Base-by-base conservation (phyloP, 2,797 vertebrate species). In the Sebastes ruberrimus region DNA sequence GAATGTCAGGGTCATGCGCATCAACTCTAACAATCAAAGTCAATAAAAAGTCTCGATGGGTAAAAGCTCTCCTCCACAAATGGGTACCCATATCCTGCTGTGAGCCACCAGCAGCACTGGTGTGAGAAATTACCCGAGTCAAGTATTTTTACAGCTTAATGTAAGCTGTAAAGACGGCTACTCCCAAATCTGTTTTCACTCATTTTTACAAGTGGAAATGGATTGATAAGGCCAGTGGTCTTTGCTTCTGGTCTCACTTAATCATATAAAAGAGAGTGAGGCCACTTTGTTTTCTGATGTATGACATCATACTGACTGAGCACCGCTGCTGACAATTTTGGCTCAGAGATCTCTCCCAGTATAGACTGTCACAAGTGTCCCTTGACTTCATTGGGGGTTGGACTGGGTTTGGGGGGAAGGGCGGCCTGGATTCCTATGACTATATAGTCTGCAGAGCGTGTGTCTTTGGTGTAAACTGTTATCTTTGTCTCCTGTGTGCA, bases 1-100 rank as follows among this genome's bases (percentile, higher is more conserved):
- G 91, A 94, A 92, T 92, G 86, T 86, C 76, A 79, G 87, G 86
- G 88, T 90, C 89, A 88, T 85, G 85, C 49, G 49, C 85, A 91
- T 92, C 85, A 83, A 83, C 82, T 84, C 83, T 57, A 88, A 89
- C 87, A 91, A 91, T 88, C 79, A 69, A 85, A 87, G 80, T 82
- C 90, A 91, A 89, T 94, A 88, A 91, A 92, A 89, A 30, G 73
- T 80, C 73, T 85, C 76, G 53, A 81, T 86, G 92, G 85, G 84
- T 88, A 64, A 61, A 84, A 85, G 82, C 80, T 87, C 72, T 78
- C 65, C 65, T 33, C 86, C 76, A 75, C 82, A 86, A 82, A 84
- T 62, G 69, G 84, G 61, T 38, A 57, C 68, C 71, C 18, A 18
- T 4, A 14, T 67, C 84, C 84, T 70, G 77, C 86, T 85, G 89